Conservation (phyloP, 2,113 vertebrate genomes). For the Phocoena phocoena region DNA sequence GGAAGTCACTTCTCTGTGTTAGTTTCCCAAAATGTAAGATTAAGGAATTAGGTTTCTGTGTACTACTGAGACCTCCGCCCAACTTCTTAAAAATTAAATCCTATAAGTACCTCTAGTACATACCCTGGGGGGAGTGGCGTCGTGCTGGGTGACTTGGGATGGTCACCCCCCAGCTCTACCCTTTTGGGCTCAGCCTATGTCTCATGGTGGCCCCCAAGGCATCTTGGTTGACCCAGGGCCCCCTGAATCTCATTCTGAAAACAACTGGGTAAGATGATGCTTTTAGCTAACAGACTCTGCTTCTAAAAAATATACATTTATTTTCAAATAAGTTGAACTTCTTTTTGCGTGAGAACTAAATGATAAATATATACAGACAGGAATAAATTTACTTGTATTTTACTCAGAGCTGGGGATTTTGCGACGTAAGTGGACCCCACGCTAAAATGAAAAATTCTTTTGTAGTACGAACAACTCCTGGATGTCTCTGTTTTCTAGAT, state of each 20-base stretch:
- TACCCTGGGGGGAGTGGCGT: background rate
- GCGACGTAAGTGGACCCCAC: background rate
- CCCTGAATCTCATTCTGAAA: background rate
- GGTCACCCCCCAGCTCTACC: rapidly evolving
- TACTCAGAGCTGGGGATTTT: background rate
- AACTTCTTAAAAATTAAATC: background rate
- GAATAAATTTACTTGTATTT: background rate
- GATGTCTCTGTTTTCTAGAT: background rate
- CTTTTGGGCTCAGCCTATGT: background rate
- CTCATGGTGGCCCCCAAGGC: too few relatives aligned
- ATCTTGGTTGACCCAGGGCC: background rate
- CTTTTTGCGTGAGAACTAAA: background rate
- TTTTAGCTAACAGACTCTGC: background rate
- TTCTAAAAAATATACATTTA: background rate
- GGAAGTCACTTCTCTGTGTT: background rate
- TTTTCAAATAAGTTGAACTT: background rate
- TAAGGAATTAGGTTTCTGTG: background rate
- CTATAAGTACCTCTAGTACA: too few relatives aligned
- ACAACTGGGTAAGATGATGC: background rate
- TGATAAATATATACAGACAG: too few relatives aligned
- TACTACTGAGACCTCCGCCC: background rate
- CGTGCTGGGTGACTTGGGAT: background rate
- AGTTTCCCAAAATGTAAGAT: background rate
- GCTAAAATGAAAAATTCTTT: background rate
- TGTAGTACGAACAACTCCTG: background rate